Evolutionary conservation across 2,888 invertebrate genomes (phyloP).

Genomic region (Eupithecia subfuscata): DNA sequence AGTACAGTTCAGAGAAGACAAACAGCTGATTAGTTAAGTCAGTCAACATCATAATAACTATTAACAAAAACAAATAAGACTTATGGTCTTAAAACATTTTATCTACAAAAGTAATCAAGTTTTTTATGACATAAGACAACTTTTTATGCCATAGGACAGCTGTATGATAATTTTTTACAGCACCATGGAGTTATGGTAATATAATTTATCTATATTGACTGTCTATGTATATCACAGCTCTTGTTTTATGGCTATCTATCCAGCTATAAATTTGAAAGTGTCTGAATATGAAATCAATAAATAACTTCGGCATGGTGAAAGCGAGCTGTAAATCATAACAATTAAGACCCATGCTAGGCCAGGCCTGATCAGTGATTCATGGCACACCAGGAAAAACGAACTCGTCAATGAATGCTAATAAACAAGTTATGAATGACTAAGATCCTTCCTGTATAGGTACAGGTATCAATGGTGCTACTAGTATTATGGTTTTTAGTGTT

Average conservation of each 20-base stretch:
- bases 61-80: neutral
- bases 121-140: neutral
- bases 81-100: neutral
- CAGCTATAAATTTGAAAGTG: slow-evolving; percentile 24
- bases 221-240: neutral
- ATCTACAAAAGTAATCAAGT: neutral
- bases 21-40: neutral
- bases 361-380: slow-evolving; percentile 20
- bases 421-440: slow-evolving; percentile 24
- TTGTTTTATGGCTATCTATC: neutral
- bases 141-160: neutral
- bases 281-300: slow-evolving; percentile 6
- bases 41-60: neutral
- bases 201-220: neutral
- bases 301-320: neutral
- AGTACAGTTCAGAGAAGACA: neutral
- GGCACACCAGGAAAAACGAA: slow-evolving; percentile 20
- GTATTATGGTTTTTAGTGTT: slow-evolving; percentile 31
- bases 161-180: neutral
- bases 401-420: slow-evolving; percentile 27
- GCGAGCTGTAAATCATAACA: slow-evolving; percentile 11
- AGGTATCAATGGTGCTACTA: neutral
- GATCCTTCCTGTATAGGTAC: neutral
- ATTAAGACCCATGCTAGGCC: neutral
- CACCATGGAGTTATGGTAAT: neutral